Evolutionary conservation across 2,888 invertebrate genomes (phyloP), one percentile per base, ranked within the genome.

Genomic region (Pocota personata): DNA sequence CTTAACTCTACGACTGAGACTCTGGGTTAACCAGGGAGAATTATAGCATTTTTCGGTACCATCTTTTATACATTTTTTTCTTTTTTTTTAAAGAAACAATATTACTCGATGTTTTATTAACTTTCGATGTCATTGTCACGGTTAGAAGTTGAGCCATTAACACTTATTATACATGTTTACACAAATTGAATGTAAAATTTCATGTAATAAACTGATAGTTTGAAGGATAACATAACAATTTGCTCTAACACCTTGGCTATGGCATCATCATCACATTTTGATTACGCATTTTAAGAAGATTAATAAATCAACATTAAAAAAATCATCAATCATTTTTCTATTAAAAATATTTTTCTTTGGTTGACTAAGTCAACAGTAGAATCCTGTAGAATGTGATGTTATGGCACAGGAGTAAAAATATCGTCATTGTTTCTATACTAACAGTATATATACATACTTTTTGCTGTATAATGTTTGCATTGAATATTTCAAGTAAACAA

Each of bases 351-450:
- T 32, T 32, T 32, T 8, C 2, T 10, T 32, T 8, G 2, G 32
- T 10, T 32, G 32, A 8, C 32, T 10, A 10, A n/a, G 37, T 37
- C 3, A n/a, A n/a, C 57, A 12, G 8, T 58, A 35, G 12, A n/a
- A 21, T 43, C 62, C 62, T 46, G 62, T 62, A 62, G 14, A 62
- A 62, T 62, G 43, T n/a, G 27, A 60, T 60, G 8, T 16, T 27
- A 62, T 46, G 16, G 43, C 62, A 62, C 62, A 40, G 62, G 62
- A 62, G 3, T 40, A 8, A 4, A 14, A 7, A 16, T 19, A 10
- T 57, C 24, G 24, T 24, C 2, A 24, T 24, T 24, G 2, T 24
- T 24, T 24, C 24, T 35, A 4, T n/a, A 30, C 14, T 52, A 52
- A 24, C 6, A n/a, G 2, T 14, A 0, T 32, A 19, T 10, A 10